phyloP scores from a whole-genome alignment of 2,113 vertebrate species.

The Tiliqua scincoides region DNA sequence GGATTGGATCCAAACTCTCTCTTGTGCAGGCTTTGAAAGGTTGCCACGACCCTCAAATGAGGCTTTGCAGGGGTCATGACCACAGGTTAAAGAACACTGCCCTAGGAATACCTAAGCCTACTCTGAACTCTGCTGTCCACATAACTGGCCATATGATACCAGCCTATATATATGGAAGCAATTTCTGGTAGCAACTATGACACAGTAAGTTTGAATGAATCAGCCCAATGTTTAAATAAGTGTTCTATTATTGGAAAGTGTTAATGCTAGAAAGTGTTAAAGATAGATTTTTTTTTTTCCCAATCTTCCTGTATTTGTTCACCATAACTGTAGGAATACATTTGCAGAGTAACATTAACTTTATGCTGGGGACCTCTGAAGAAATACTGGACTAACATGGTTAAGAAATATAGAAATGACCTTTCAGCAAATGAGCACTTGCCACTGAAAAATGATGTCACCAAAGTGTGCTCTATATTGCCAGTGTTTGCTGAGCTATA shows the following conservation, averaged over 20 bases:
- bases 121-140: too few species aligned
- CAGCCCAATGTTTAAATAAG: not conserved
- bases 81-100: too few species aligned
- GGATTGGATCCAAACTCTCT: too few species aligned
- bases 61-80: too few species aligned
- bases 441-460: slow-evolving; percentile 43
- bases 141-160: not conserved
- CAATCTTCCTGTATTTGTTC: not conserved
- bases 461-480: not conserved
- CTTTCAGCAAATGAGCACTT: slow-evolving; percentile 44
- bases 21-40: too few species aligned
- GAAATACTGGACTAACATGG: not conserved
- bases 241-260: not conserved
- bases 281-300: not conserved
- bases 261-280: not conserved
- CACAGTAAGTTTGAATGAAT: not conserved
- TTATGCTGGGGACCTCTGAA: not conserved
- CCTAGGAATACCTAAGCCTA: too few species aligned
- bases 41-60: too few species aligned
- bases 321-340: slow-evolving; percentile 13
- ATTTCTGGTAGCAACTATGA: too few species aligned
- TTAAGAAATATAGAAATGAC: slow-evolving; percentile 47
- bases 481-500: slow-evolving; percentile 7
- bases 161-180: not conserved
- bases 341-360: slow-evolving; percentile 18